Conservation (phyloP, 2,113 vertebrate species). For the Oxyruncus cristatus region DNA sequence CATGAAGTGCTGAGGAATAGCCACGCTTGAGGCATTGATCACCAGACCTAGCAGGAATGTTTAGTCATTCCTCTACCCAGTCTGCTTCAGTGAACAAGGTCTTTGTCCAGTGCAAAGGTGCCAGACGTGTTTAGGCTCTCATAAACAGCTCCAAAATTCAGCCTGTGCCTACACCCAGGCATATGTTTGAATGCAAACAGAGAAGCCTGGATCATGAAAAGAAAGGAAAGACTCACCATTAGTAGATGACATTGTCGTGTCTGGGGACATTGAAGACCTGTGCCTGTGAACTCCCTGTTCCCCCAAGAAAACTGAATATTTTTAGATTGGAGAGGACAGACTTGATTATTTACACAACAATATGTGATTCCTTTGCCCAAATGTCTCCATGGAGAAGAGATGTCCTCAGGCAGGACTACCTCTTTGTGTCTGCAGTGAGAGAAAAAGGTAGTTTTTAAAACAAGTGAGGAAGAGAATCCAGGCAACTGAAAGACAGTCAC, state of each 20-base stretch:
- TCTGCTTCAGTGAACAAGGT: background rate
- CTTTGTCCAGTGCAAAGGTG: conserved; percentile 5
- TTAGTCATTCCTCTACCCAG: background rate
- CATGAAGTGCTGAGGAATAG: background rate
- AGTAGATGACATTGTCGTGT: background rate
- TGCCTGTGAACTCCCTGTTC: background rate
- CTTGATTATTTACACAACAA: background rate
- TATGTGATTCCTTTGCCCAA: background rate
- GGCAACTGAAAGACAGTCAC: background rate
- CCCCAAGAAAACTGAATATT: background rate
- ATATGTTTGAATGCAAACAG: background rate
- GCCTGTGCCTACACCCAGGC: background rate
- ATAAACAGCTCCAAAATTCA: background rate
- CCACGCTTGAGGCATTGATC: background rate
- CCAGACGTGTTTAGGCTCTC: background rate
- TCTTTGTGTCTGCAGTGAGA: background rate
- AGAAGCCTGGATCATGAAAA: background rate
- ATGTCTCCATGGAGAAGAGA: background rate
- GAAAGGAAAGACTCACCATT: background rate
- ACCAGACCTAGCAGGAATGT: background rate
- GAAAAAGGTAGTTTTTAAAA: background rate
- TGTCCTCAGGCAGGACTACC: background rate
- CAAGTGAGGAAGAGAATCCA: background rate
- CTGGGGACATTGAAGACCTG: background rate
- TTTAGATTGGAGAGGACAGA: background rate